A percentile compares a stretch with the other conserved stretches of the same genome.
phyloP scores from a whole-genome alignment of 2,888 invertebrate genomes.

The Linyphia triangularis region DNA sequence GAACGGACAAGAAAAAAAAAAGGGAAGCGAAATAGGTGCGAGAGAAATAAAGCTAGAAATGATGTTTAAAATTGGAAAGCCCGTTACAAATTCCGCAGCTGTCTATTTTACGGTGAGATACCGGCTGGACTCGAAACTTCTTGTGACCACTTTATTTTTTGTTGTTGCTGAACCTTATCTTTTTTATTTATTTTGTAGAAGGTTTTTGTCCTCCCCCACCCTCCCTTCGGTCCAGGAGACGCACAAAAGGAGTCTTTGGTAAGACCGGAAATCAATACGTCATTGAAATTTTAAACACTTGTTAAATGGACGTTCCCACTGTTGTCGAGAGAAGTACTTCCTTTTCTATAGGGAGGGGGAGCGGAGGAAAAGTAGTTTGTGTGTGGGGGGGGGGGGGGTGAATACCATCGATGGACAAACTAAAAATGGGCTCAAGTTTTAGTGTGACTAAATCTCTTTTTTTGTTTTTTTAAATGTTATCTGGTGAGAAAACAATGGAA shows the following conservation, averaged over 20 bases:
- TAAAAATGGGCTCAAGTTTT: background rate
- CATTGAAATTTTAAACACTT: slow-evolving; percentile 76
- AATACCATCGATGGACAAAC: slow-evolving; percentile 28
- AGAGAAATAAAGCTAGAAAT: slow-evolving; percentile 71
- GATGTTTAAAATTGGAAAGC: slow-evolving; percentile 75
- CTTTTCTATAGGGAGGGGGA: slow-evolving; percentile 15
- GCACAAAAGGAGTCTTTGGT: slow-evolving; percentile 47
- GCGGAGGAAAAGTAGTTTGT: too few species aligned
- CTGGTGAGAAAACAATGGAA: too few species aligned
- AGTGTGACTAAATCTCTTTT: too few species aligned
- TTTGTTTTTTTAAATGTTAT: too few species aligned
- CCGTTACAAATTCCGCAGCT: slow-evolving; percentile 74
- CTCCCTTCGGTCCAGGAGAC: slow-evolving; percentile 26
- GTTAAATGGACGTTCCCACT: slow-evolving; percentile 72
- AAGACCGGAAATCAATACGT: slow-evolving; percentile 63
- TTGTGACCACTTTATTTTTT: slow-evolving; percentile 42
- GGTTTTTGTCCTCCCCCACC: slow-evolving; percentile 14
- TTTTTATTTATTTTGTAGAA: slow-evolving; percentile 41
- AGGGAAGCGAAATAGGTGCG: slow-evolving; percentile 38
- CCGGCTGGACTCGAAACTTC: slow-evolving; percentile 56
- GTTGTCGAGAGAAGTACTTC: slow-evolving; percentile 50
- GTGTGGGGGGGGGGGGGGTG: slow-evolving; percentile 15
- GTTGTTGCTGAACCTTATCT: slow-evolving; percentile 42
- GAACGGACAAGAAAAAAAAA: slow-evolving; percentile 41
- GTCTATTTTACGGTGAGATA: slow-evolving; percentile 31